Percentiles rank a stretch among this genome's conserved stretches.
Conservation (phyloP, 2,113 vertebrate genomes). For the Melanerpes aurifrons region DNA sequence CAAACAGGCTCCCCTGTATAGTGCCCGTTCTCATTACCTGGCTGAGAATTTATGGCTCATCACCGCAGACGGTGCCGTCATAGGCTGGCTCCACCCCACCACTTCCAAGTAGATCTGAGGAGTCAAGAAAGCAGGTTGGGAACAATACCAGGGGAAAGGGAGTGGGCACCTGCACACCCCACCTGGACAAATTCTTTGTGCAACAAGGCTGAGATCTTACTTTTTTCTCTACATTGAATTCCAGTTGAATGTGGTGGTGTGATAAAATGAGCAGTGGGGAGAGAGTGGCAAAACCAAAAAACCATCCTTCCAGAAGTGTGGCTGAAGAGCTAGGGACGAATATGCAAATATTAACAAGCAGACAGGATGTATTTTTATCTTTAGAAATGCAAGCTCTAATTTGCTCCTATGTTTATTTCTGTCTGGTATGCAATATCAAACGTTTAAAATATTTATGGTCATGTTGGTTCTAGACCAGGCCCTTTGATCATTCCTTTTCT, state of each 20-base stretch:
- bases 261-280: not conserved
- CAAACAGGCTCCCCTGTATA: not conserved
- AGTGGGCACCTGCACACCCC: not conserved
- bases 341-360: not conserved
- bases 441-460: slow-evolving; percentile 52
- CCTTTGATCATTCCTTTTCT: slow-evolving; percentile 33
- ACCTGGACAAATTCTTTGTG: not conserved
- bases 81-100: not conserved
- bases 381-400: slow-evolving; percentile 17
- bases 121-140: not conserved
- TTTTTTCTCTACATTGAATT: not conserved
- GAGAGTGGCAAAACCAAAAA: not conserved
- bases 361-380: not conserved
- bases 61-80: not conserved
- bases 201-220: not conserved
- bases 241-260: not conserved
- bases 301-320: not conserved
- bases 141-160: not conserved
- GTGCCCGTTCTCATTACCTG: not conserved
- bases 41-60: not conserved
- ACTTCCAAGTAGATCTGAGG: not conserved
- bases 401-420: slow-evolving; percentile 35
- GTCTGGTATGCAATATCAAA: slow-evolving; percentile 8
- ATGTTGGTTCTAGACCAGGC: not conserved
- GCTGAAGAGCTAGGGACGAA: not conserved